phyloP scores from a whole-genome alignment of 2,113 vertebrate genomes.

The Kryptolebias marmoratus region DNA sequence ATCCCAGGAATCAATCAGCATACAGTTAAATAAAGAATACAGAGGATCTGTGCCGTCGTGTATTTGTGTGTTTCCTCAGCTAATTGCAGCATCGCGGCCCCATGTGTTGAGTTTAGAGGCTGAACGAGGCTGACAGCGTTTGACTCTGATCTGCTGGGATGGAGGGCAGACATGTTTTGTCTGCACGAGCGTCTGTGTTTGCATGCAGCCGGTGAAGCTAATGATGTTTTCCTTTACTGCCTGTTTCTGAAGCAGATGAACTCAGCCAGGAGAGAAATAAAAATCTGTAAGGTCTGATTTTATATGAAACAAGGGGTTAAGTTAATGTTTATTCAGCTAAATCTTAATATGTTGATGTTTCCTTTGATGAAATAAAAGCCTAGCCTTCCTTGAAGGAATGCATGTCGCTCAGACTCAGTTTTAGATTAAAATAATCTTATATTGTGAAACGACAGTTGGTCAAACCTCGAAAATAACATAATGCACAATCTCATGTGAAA shows the following conservation, averaged over 20 bases:
- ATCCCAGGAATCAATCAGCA: background rate
- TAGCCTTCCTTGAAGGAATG: too few species aligned
- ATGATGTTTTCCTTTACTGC: slow-evolving; percentile 18
- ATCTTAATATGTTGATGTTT: background rate
- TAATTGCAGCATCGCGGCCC: slow-evolving; percentile 38
- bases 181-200: background rate
- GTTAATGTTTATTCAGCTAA: background rate
- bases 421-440: too few species aligned
- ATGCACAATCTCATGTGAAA: too few species aligned
- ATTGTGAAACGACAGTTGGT: too few species aligned
- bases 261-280: background rate
- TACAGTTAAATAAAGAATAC: background rate
- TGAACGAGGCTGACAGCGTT: slow-evolving; percentile 23
- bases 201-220: slow-evolving; percentile 10
- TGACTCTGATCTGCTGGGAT: slow-evolving; percentile 31
- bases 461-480: too few species aligned
- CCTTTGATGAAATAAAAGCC: background rate
- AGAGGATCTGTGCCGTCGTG: background rate
- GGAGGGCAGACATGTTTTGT: slow-evolving; percentile 3
- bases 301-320: background rate
- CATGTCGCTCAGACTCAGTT: too few species aligned
- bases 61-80: slow-evolving; percentile 2
- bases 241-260: slow-evolving; percentile 5
- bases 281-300: background rate
- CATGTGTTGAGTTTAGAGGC: slow-evolving; percentile 12